Evolutionary conservation across 1,140 invertebrate genomes (phyloP), one percentile per base, ranked within the genome.

Genomic region (Lordiphosa mommai): DNA sequence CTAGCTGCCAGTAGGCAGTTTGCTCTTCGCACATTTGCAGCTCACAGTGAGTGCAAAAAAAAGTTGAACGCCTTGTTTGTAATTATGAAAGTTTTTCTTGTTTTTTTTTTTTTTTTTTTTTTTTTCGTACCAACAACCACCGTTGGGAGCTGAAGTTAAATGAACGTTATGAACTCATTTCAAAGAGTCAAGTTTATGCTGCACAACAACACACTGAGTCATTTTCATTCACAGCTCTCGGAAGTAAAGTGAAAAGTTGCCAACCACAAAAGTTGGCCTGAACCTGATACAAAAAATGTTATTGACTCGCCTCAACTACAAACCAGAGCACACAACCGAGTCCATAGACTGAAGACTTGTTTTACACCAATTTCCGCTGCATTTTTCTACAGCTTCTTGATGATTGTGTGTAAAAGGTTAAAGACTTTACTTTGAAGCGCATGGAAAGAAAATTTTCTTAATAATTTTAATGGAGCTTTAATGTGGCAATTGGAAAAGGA

Each of bases 401-500:
- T 27, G 23, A 27, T 27, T 27, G 23, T 27, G 23, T 27, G 23
- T 27, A 27, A 79, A 79, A 79, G 73, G 73, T 79, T 79, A 79
- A 79, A 80, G 74, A 79, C 73, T 69, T 55, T 68, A 63, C 40
- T 56, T 52, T 51, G 23, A 30, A 2, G 23, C 23, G 23, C 23
- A 27, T 27, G 23, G 23, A 50, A 63, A 63, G 59, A 69, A 69
- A 77, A 72, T 72, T 79, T 63, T 51, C 65, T 72, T 55, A 55
- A 67, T 64, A 64, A 47, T 50, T 72, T 72, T 69, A 80, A 79
- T 79, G 46, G 69, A 52, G 74, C 74, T 65, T 72, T 79, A 79
- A 79, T 80, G 74, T 73, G 73, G 69, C 73, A 79, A 80, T 79
- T 73, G 74, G 69, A 73, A 79, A 80, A 69, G 74, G 74, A 79